Evolutionary conservation across 2,113 vertebrate genomes (phyloP).

Genomic region (Uria lomvia): DNA sequence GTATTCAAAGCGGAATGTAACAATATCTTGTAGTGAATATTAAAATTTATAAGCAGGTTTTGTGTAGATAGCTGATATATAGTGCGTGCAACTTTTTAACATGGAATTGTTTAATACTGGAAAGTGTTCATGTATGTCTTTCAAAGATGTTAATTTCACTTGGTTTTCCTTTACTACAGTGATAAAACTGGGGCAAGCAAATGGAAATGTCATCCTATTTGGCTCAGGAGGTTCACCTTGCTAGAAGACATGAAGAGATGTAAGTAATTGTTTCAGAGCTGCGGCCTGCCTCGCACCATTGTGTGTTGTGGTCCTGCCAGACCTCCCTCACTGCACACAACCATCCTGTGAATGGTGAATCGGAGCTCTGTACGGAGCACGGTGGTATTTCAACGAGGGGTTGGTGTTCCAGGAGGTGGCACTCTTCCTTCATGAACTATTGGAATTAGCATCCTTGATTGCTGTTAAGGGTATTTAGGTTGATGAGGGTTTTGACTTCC

Average conservation of each 20-base stretch:
- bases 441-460: background rate
- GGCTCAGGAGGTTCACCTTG: constrained; percentile 74
- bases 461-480: background rate
- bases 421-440: constrained; percentile 48
- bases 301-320: background rate
- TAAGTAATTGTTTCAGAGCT: constrained; percentile 66
- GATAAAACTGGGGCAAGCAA: background rate
- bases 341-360: background rate
- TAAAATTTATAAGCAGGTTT: background rate
- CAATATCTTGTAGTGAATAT: background rate
- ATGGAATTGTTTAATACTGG: background rate
- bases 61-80: background rate
- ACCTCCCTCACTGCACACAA: background rate
- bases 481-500: constrained; percentile 18
- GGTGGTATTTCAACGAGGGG: background rate
- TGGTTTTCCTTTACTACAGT: constrained; percentile 44
- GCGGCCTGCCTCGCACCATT: background rate
- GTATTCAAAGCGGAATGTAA: background rate
- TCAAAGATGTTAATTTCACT: constrained; percentile 5
- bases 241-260: constrained; percentile 83
- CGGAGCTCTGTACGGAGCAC: background rate
- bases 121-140: background rate
- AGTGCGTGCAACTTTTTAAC: background rate
- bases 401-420: constrained; percentile 50
- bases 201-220: constrained; percentile 68